Base-by-base conservation (phyloP, 2,113 vertebrate species). In the Pampusana beccarii region DNA sequence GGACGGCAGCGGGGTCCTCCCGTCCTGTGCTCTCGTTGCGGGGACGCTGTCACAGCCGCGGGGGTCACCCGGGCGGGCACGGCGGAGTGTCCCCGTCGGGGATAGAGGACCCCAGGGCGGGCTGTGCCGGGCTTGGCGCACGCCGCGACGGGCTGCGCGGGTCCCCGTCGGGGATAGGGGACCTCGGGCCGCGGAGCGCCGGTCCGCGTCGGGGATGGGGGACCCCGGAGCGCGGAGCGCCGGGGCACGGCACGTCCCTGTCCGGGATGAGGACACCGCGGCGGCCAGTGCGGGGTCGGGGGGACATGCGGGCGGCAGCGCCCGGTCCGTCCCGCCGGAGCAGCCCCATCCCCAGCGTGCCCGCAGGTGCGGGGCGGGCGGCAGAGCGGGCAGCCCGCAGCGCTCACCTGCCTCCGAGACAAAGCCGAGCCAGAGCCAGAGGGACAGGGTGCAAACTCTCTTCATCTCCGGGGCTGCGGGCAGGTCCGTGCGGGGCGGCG, bases 391-490 rank as follows among this genome's bases (percentile, higher is more conserved):
- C 42, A 26, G 13, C 40, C 44, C 74, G 25, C 78, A 33, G 56
- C 42, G 34, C 99, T 98, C 98, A 99, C 99, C 99, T 99, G 98
- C 98, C 86, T 98, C 97, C 81, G 97, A 98, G 71, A 97, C 97
- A 97, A 98, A 97, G 97, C 98, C 98, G 97, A 98, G 98, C 98
- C 98, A 99, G 97, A 98, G 98, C 97, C 98, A 98, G 97, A 98
- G 98, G 98, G 98, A 97, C 97, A 98, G 77, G 93, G 97, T 97
- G 88, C 97, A 97, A 92, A 98, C 98, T 97, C 98, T 98, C 98
- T 98, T 99, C 99, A 99, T 99, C 98, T 99, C 98, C 98, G 98
- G 98, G 77, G 92, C 94, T 78, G 78, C 88, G 80, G 73, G 83
- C 91, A 62, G 81, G 67, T 90, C 70, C 58, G 90, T 83, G 79